A percentile compares a stretch with the other conserved stretches of the same genome.
Evolutionary conservation across 2,888 invertebrate species (phyloP).

Genomic region (Ametastegia equiseti): DNA sequence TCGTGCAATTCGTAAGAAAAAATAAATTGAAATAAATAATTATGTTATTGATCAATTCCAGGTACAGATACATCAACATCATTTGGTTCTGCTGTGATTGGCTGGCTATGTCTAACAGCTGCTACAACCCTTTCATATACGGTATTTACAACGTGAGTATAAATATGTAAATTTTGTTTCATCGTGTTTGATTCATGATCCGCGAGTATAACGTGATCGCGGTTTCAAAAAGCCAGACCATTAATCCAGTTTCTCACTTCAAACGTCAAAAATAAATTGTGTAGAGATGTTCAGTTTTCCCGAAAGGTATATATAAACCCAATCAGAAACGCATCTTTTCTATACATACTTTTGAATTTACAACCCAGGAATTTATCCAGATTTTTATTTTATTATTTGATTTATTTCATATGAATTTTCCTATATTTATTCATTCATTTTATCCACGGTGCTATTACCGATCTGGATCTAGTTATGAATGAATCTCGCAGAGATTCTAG

Average conservation of each 20-base stretch:
- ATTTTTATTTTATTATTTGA: too few relatives aligned
- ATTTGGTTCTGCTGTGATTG: slow-evolving; percentile 92
- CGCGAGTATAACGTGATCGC: neutral
- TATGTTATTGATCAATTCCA: slow-evolving; percentile 73
- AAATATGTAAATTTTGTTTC: slow-evolving; percentile 58
- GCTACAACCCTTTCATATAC: slow-evolving; percentile 94
- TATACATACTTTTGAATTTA: neutral
- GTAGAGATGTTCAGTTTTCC: neutral
- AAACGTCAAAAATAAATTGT: neutral
- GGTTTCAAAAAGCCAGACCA: neutral
- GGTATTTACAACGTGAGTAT: slow-evolving; percentile 91
- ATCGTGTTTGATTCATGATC: neutral
- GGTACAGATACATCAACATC: slow-evolving; percentile 89
- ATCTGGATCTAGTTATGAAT: neutral
- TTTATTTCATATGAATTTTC: neutral
- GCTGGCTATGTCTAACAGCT: slow-evolving; percentile 93
- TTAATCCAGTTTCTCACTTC: neutral
- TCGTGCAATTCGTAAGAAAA: neutral
- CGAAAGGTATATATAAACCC: neutral
- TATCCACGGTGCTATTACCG: neutral
- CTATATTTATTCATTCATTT: neutral
- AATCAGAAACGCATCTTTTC: neutral
- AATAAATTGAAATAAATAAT: too few relatives aligned
- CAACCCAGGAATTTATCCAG: neutral
- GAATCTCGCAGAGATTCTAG: neutral